Evolutionary conservation across 2,888 invertebrate species (phyloP), one percentile per base, ranked within the genome.

Genomic region (Limnephilus lunatus): DNA sequence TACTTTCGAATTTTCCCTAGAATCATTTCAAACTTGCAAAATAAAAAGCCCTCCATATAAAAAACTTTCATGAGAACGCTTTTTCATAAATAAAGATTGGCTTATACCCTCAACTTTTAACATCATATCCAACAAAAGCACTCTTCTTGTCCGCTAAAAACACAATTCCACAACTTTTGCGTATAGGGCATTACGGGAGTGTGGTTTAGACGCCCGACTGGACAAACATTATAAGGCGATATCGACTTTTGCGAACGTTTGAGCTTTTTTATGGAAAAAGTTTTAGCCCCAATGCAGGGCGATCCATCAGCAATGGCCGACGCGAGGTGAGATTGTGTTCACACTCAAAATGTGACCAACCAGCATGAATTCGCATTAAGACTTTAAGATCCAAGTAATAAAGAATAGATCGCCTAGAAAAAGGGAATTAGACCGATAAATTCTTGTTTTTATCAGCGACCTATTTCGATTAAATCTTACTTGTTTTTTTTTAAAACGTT

Each of bases 261-360:
- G 68, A 31, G 82, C 44, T 91, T 91, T 91, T 91, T 91, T 91
- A 91, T 91, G 88, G 91, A 91, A 91, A 91, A 91, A 91, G 35
- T 91, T 91, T 89, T 81, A 53, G 48, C 83, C 91, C 82, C 85
- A 81, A 83, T 87, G 91, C 92, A 90, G 92, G 91, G 93, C 92
- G 90, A 93, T 93, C 93, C 92, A 93, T 93, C 93, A 93, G 93
- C 19, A 81, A 31, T 35, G n/a, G 90, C 85, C 87, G 90, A 81
- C 91, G 90, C 35, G 87, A 91, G 92, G 92, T 91, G 93, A 91
- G 93, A 93, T 90, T 92, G 91, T 31, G 81, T 35, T 31, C 86
- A 68, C 9, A 25, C 25, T 68, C 9, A 2, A 68, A n/a, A 68
- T 68, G 68, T 68, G 68, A 68, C 68, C 68, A 25, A 68, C 68